Base-by-base conservation (phyloP, 2,113 vertebrate species). In the Narcine bancroftii region DNA sequence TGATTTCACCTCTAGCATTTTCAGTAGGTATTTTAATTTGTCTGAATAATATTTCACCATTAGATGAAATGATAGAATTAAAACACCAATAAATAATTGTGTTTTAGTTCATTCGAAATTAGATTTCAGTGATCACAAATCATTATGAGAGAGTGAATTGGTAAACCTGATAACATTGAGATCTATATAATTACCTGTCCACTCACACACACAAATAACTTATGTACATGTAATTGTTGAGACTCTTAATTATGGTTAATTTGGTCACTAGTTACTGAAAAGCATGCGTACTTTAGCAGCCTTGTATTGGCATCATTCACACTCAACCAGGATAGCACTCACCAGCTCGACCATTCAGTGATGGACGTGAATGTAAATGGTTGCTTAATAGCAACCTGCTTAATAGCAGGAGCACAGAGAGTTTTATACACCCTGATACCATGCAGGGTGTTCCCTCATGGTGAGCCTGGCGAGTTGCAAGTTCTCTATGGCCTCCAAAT, bases 201-300 rank as follows among this genome's bases (percentile, higher is more conserved):
- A 89, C 85, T n/a, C 56, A 89, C 85, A 42, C 56, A 42, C n/a
- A 89, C 39, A 42, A n/a, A n/a, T n/a, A 26, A 24, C 5, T 65
- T 56, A 5, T 89, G 60, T 42, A 66, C n/a, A 42, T 39, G 36
- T 11, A 42, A 63, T 26, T 89, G n/a, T 63, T 42, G 79, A 56
- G 33, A 89, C 19, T 39, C 63, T 66, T 91, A 91, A 91, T 47
- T 69, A 69, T 9, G 3, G 63, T 69, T 91, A 69, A 91, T 91
- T 91, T 69, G 36, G 69, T 45, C 63, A 69, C 39, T 33, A 11
- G 65, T 19, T 66, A 66, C 24, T 89, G 60, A 65, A 60, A 39
- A 33, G 17, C 42, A 9, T 81, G 45, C 50, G 42, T 26, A 45
- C 17, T 91, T 91, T 65, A 91, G 42, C 21, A 42, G 13, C 24